Evolutionary conservation across 2,113 vertebrate genomes (phyloP), one percentile per base, ranked within the genome.

Genomic region (Macrotus californicus): DNA sequence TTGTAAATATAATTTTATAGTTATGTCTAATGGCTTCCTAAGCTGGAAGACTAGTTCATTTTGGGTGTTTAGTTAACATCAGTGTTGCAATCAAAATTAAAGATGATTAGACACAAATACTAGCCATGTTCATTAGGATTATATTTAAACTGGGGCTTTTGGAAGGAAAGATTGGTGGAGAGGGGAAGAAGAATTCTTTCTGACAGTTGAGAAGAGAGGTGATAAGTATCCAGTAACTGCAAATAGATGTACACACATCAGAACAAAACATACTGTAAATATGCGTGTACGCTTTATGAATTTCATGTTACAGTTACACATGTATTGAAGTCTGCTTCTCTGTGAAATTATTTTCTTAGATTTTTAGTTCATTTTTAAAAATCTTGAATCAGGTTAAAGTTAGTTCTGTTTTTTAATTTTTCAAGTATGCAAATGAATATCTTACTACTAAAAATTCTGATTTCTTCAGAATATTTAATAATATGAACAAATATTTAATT

Each of bases 281-380:
- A 22, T 4, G 14, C 21, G 8, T 15, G 39, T 59, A 54, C n/a
- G 64, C 19, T 31, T 26, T n/a, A n/a, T 2, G 54, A 3, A 52
- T 24, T 76, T 91, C 26, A 0, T 76, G 34, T 76, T 72, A 36
- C 11, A 76, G 21, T 93, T 87, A 11, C 24, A 41, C n/a, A 46
- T 92, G 12, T 43, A 31, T 67, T 93, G 67, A 52, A 70, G 10
- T 82, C 31, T 83, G 3, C 13, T 66, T 84, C 24, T 85, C 29
- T 81, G 3, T 50, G 56, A 84, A 73, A 41, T 86, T 81, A 67
- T 67, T 86, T 77, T 90, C 61, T 56, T 67, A 85, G 52, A 43
- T 67, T 70, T 69, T 93, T 94, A 52, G 19, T 67, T 92, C n/a
- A 76, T 75, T 79, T n/a, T 56, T 94, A 87, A 81, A 29, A 59